Percentiles rank a stretch among this genome's conserved stretches.
Evolutionary conservation across 2,797 vertebrate species (phyloP).

Genomic region (Myotis findleyi): DNA sequence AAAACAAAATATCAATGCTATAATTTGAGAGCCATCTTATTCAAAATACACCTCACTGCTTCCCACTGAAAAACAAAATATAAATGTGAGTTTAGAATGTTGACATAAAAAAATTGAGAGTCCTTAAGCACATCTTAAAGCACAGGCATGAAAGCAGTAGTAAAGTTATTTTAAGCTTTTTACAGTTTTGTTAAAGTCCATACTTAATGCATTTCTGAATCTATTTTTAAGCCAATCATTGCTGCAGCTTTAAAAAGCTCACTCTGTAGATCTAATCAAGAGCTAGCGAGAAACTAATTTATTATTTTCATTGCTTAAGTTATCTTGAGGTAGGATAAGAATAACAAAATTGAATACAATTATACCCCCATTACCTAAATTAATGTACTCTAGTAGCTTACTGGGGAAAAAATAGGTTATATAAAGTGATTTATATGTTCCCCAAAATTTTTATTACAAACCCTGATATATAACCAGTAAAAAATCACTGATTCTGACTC

Average conservation of each 20-base stretch:
- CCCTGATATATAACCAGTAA: neutral
- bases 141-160: neutral
- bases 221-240: neutral
- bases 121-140: neutral
- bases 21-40: neutral
- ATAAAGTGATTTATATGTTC: conserved; percentile 37
- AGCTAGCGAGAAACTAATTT: neutral
- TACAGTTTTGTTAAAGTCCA: neutral
- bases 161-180: conserved; percentile 18
- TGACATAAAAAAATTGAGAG: neutral
- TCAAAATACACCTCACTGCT: neutral
- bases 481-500: neutral
- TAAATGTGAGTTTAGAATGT: neutral
- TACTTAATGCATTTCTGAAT: neutral
- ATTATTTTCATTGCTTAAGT: neutral
- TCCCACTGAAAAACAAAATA: conserved; percentile 24
- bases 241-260: neutral
- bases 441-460: conserved; percentile 33
- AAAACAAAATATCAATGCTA: conserved; percentile 21
- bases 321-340: neutral
- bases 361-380: neutral
- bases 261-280: neutral
- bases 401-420: neutral
- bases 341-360: neutral
- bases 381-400: neutral